These are phyloP conservation scores for Drosophila kohkoa DNA, from an alignment of 1,140 invertebrate species.

Conservation along the genomic window DNA sequence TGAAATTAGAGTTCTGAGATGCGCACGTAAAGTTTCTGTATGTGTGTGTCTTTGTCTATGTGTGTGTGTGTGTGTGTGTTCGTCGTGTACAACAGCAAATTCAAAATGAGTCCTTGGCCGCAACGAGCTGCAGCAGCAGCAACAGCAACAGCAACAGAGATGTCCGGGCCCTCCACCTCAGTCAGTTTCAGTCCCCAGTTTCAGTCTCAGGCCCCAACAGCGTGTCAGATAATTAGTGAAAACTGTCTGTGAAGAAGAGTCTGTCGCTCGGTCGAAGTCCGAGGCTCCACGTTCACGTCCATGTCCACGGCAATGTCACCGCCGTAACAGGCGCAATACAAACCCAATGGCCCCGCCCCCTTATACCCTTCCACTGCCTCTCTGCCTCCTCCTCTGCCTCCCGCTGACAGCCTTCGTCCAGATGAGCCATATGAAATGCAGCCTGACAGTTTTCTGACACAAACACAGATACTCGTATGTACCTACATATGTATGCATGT, in stretches of 20 bases:
- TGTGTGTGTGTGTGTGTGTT: conserved; percentile 24
- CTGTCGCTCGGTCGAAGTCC: conserved; percentile 42
- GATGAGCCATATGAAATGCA: conserved; percentile 74
- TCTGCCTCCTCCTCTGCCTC: neutral
- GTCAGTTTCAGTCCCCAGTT: conserved; percentile 17
- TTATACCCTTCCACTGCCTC: neutral
- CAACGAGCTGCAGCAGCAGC: conserved; percentile 62
- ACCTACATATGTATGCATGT: conserved; percentile 13
- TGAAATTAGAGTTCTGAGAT: conserved; percentile 83
- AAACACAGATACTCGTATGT: conserved; percentile 26
- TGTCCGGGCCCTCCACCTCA: conserved; percentile 15
- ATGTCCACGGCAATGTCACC: conserved; percentile 49
- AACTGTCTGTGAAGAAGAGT: conserved; percentile 79
- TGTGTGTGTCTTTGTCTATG: conserved; percentile 18
- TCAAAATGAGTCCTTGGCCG: conserved; percentile 82
- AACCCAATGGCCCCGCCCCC: neutral
- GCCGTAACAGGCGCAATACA: neutral
- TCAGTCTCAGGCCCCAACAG: conserved; percentile 56
- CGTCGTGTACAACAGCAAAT: conserved; percentile 63
- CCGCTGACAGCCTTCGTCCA: conserved; percentile 52
- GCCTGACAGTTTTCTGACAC: conserved; percentile 80
- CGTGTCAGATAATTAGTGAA: conserved; percentile 82
- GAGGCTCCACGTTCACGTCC: conserved; percentile 58
- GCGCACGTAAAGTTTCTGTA: conserved; percentile 66
- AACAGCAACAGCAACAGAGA: conserved; percentile 30